Percentiles rank a stretch among this genome's conserved stretches.
Evolutionary conservation across 2,888 invertebrate species (phyloP).

Genomic region (Schizaphis graminum): DNA sequence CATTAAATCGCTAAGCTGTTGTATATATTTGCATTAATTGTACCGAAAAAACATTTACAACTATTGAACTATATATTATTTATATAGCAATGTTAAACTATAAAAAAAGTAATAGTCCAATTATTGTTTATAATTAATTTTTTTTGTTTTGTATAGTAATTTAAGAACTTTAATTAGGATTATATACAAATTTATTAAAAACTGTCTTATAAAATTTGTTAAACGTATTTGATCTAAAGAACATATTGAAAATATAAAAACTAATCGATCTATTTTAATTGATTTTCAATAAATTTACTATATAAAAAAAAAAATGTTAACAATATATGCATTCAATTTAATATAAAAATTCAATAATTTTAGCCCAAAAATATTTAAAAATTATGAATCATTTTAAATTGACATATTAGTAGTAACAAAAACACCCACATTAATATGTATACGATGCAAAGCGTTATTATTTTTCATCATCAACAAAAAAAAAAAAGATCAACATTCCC

Average conservation of each 20-base stretch:
- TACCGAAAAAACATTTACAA: conserved; percentile 25
- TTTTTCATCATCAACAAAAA: neutral
- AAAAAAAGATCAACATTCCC: conserved; percentile 24
- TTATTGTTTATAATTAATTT: neutral
- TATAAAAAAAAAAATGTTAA: neutral
- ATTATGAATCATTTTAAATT: neutral
- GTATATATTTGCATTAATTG: neutral
- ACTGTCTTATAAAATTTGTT: neutral
- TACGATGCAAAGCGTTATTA: neutral
- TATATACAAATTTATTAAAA: neutral
- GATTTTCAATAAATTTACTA: neutral
- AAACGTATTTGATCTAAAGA: neutral
- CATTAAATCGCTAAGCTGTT: no score
- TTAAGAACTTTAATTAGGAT: neutral
- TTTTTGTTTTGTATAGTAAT: neutral
- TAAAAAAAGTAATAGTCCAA: neutral
- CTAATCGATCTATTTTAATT: neutral
- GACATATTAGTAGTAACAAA: neutral
- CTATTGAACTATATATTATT: neutral
- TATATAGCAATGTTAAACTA: neutral
- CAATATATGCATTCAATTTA: neutral
- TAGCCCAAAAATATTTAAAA: neutral
- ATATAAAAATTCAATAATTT: neutral
- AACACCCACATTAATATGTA: neutral
- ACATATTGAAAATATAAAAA: neutral